Conservation (phyloP, 2,888 invertebrate genomes). For the Elmis aenea region DNA sequence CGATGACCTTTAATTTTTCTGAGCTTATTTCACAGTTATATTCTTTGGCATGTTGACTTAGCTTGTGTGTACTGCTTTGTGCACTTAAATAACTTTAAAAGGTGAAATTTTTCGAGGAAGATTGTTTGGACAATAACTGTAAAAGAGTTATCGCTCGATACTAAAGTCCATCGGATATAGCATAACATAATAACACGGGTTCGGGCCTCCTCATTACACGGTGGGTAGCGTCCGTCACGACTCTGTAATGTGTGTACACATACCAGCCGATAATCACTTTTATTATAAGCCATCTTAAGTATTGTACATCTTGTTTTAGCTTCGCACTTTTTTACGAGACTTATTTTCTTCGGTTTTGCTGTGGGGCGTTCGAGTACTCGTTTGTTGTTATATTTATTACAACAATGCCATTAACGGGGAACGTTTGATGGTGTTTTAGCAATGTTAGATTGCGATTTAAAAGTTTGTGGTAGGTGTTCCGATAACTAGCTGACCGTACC, state of each 20-base stretch:
- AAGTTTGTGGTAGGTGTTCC: slow-evolving; percentile 11
- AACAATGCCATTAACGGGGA: slow-evolving; percentile 13
- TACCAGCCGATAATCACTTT: slow-evolving; percentile 46
- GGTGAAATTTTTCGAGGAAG: not conserved
- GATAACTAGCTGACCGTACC: no score
- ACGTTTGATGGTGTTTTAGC: slow-evolving; percentile 12
- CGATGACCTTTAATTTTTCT: no score
- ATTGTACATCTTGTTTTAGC: slow-evolving; percentile 44
- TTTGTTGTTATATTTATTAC: slow-evolving; percentile 24
- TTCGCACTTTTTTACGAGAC: slow-evolving; percentile 36
- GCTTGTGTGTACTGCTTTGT: no score
- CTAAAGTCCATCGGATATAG: slow-evolving; percentile 23
- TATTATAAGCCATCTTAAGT: slow-evolving; percentile 42
- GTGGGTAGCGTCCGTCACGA: slow-evolving; percentile 48
- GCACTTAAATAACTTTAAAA: no score
- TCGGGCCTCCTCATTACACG: slow-evolving; percentile 46
- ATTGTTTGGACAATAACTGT: not conserved
- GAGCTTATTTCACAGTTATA: no score
- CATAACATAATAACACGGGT: slow-evolving; percentile 26
- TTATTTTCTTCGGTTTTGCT: slow-evolving; percentile 22
- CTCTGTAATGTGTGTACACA: slow-evolving; percentile 45
- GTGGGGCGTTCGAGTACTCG: slow-evolving; percentile 18
- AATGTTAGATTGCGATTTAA: slow-evolving; percentile 11
- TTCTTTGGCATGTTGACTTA: no score
- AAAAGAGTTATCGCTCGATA: slow-evolving; percentile 13